Percentiles rank a stretch among this genome's conserved stretches.
Conservation (phyloP, 2,888 invertebrate species). For the Oscheius sp. region DNA sequence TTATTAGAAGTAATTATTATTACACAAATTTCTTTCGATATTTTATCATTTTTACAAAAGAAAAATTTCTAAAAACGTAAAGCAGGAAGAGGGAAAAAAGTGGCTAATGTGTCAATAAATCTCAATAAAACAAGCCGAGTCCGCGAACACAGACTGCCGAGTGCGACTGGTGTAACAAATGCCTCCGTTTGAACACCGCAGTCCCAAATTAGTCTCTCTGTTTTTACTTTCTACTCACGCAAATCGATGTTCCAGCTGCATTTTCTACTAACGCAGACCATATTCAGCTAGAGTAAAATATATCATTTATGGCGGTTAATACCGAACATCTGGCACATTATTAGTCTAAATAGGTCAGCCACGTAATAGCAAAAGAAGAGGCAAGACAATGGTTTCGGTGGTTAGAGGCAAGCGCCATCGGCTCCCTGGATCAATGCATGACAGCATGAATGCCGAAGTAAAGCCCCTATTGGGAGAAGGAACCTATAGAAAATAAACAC, state of each 20-base stretch:
- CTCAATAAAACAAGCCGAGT: conserved; percentile 23
- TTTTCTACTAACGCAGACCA: too few species aligned
- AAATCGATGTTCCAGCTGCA: not conserved
- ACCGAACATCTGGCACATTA: not conserved
- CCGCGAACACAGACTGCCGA: conserved; percentile 12
- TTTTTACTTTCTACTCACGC: not conserved
- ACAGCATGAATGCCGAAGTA: not conserved
- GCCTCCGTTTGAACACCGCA: not conserved
- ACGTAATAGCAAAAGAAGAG: not conserved
- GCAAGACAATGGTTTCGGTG: not conserved
- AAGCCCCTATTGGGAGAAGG: conserved; percentile 2
- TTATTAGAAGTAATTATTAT: too few species aligned
- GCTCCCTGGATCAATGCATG: not conserved
- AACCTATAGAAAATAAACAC: too few species aligned
- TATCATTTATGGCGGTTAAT: not conserved
- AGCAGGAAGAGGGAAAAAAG: not conserved
- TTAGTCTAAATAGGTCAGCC: not conserved
- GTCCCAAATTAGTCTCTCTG: conserved; percentile 15
- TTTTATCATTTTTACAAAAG: too few species aligned
- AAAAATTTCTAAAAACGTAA: not conserved
- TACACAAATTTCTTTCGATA: too few species aligned
- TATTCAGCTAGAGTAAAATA: not conserved
- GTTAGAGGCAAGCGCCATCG: not conserved
- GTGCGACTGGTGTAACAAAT: not conserved
- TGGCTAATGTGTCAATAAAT: conserved; percentile 15